These are phyloP conservation scores for Sinocyclocheilus anophthalmus DNA, from an alignment of 2,113 vertebrate species.

Conservation along the genomic window DNA sequence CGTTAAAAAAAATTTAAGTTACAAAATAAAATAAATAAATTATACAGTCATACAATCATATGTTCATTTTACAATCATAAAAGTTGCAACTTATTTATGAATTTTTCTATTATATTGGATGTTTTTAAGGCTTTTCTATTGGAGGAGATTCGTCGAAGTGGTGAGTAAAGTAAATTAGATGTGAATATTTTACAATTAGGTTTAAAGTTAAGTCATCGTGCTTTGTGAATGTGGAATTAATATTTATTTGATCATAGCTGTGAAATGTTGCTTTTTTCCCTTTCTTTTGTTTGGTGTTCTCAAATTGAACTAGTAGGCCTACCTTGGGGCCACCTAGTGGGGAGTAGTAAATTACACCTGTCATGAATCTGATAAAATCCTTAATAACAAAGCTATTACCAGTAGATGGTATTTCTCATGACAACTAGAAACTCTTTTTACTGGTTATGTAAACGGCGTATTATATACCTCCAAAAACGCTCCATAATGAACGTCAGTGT, in stretches of 20 bases:
- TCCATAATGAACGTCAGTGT: background rate
- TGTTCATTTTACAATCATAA: too few species aligned
- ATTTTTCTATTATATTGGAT: too few species aligned
- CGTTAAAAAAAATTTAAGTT: too few species aligned
- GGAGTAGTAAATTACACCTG: background rate
- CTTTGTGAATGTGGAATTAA: too few species aligned
- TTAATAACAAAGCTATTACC: background rate
- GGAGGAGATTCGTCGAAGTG: too few species aligned
- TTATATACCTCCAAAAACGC: background rate
- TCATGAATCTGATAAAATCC: background rate
- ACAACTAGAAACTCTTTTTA: background rate
- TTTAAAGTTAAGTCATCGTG: too few species aligned
- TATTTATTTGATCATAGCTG: background rate
- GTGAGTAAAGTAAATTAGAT: too few species aligned
- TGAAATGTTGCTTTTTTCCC: background rate
- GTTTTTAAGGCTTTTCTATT: too few species aligned
- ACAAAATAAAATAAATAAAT: too few species aligned
- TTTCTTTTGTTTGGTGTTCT: background rate
- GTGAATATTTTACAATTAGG: too few species aligned
- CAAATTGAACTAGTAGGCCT: background rate
- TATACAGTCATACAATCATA: too few species aligned
- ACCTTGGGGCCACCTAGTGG: background rate
- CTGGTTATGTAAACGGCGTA: background rate
- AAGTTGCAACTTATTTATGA: too few species aligned
- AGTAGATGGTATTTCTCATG: background rate